Base-by-base conservation (phyloP, 1,140 invertebrate genomes). In the Anastrepha ludens region DNA sequence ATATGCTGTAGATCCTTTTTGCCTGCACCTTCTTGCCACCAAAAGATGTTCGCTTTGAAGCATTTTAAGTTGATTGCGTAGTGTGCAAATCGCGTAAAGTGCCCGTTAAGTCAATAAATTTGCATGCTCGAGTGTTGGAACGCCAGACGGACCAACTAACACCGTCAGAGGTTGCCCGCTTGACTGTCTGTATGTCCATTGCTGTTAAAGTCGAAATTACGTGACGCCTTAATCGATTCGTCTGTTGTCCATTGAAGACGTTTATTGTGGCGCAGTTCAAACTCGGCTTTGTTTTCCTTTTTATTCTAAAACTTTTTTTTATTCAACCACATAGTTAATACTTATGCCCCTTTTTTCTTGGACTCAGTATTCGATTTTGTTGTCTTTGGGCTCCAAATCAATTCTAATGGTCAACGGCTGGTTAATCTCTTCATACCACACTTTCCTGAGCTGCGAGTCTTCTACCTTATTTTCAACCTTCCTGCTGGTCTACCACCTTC, bases 191-290 rank as follows among this genome's bases (percentile, higher is more conserved):
- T 62, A n/a, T 62, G 87, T 87, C 87, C 70, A 58, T 70, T 87
- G 9, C 20, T 55, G 87, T 87, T 87, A 87, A 55, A 70, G 67
- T 44, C 60, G 60, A 58, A 87, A 87, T 81, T 81, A 87, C 87
- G 65, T 87, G 87, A 87, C 74, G 87, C 59, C 87, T 87, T 87
- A 87, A 87, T 87, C 87, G 87, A 87, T 81, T 81, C 70, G 15
- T 44, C 55, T 39, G n/a, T 5, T 86, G 41, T 70, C 44, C 86
- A 47, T 81, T 81, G 74, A 47, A 50, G 6, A 67, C 58, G 60
- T 62, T 17, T 62, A 47, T 59, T 78, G 29, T 17, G 11, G 17
- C 17, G 39, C 39, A 15, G 7, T 20, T 50, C 0, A 47, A 58
- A 20, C 7, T 58, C 11, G 8, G 78, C 29, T n/a, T 13, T 50